Conservation (phyloP, 2,113 vertebrate genomes). For the Chrysemys picta region DNA sequence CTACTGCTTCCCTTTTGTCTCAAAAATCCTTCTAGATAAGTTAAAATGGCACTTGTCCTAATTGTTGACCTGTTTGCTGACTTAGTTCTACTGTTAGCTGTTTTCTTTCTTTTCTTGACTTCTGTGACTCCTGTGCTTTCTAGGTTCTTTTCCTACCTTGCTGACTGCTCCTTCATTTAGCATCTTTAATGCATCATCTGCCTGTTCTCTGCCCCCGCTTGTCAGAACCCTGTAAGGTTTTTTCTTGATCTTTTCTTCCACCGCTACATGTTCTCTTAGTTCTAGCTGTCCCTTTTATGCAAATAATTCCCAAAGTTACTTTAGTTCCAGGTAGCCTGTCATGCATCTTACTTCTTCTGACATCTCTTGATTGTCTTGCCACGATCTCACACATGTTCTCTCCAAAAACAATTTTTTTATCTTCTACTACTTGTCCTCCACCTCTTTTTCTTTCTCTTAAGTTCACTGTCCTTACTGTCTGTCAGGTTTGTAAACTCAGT, state of each 20-base stretch:
- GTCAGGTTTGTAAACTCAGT: not conserved
- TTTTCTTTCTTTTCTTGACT: not conserved
- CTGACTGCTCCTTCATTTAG: not conserved
- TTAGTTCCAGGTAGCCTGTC: not conserved
- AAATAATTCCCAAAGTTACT: not conserved
- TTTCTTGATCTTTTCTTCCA: not conserved
- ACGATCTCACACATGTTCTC: not conserved
- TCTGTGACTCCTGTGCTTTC: not conserved
- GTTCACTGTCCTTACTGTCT: not conserved
- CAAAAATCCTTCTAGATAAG: not conserved
- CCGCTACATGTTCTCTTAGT: not conserved
- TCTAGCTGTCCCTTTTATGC: not conserved
- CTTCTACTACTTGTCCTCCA: not conserved
- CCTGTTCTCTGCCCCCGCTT: not conserved
- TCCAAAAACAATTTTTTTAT: not conserved
- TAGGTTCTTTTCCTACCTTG: not conserved
- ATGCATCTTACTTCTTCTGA: not conserved
- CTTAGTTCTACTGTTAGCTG: not conserved
- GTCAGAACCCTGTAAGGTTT: not conserved
- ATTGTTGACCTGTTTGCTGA: not conserved
- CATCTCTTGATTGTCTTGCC: not conserved
- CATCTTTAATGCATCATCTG: not conserved
- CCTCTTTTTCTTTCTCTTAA: not conserved
- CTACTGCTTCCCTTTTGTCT: rapidly evolving
- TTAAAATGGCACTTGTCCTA: not conserved